Conservation (phyloP, 2,888 invertebrate genomes). For the Monopis laevigella region DNA sequence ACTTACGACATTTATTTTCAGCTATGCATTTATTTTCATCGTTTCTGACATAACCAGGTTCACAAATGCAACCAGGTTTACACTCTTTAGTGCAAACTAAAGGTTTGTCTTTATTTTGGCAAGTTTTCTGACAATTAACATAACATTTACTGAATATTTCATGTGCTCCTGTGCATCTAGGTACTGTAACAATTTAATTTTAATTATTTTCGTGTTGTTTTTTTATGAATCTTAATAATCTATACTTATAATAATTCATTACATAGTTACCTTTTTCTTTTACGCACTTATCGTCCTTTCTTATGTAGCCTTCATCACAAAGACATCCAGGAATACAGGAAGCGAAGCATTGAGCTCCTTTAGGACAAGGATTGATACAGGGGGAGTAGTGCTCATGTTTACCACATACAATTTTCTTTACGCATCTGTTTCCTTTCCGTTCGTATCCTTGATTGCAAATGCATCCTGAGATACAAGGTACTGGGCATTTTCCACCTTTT, state of each 20-base stretch:
- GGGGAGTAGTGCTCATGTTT: slow-evolving; percentile 4
- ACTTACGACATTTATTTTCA: too few relatives aligned
- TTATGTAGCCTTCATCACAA: slow-evolving; percentile 1
- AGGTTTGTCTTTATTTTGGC: too few relatives aligned
- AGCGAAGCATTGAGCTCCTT: background rate
- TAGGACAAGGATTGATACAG: slow-evolving; percentile 3
- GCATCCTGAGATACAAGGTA: background rate
- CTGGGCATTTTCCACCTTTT: background rate
- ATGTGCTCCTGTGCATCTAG: too few relatives aligned
- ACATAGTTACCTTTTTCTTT: background rate
- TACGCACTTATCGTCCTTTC: background rate
- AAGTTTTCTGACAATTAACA: too few relatives aligned
- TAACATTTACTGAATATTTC: too few relatives aligned
- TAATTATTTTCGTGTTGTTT: too few relatives aligned
- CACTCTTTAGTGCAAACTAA: too few relatives aligned
- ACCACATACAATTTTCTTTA: background rate
- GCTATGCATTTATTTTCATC: too few relatives aligned
- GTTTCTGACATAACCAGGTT: too few relatives aligned
- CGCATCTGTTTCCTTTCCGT: background rate
- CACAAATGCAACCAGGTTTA: too few relatives aligned
- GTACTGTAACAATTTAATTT: too few relatives aligned
- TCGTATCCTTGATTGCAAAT: slow-evolving; percentile 2
- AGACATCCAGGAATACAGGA: background rate
- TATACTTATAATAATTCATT: background rate
- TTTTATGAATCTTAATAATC: background rate